Conservation (phyloP, 1,140 invertebrate species). For the Apis cerana region DNA sequence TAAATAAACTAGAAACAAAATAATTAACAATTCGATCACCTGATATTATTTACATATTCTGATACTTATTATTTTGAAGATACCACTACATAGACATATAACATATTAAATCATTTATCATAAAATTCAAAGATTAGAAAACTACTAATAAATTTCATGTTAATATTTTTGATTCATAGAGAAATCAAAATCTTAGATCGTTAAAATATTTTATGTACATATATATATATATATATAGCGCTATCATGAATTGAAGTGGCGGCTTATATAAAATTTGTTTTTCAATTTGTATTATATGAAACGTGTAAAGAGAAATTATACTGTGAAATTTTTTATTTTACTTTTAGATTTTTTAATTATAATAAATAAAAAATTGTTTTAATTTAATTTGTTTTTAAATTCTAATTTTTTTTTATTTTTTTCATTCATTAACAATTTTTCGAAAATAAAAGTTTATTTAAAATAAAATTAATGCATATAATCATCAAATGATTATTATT, state of each 20-base stretch:
- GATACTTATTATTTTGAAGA: slow-evolving; percentile 33
- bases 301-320: neutral
- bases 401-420: neutral
- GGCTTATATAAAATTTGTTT: slow-evolving; percentile 3
- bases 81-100: neutral
- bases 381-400: neutral
- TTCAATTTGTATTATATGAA: neutral
- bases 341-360: neutral
- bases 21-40: slow-evolving; percentile 46
- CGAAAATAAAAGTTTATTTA: neutral
- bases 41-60: slow-evolving; percentile 61
- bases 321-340: neutral
- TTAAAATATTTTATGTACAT: neutral
- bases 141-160: slow-evolving; percentile 8
- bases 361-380: neutral
- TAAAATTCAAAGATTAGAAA: slow-evolving; percentile 24
- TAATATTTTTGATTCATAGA: slow-evolving; percentile 1
- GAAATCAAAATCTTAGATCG: neutral
- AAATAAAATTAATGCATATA: neutral
- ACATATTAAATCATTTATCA: slow-evolving; percentile 22
- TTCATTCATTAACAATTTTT: neutral
- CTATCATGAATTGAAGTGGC: neutral
- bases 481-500: neutral
- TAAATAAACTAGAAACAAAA: neutral
- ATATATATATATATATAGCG: neutral